phyloP scores from a whole-genome alignment of 2,797 vertebrate species.

The Anolis apletophallus region DNA sequence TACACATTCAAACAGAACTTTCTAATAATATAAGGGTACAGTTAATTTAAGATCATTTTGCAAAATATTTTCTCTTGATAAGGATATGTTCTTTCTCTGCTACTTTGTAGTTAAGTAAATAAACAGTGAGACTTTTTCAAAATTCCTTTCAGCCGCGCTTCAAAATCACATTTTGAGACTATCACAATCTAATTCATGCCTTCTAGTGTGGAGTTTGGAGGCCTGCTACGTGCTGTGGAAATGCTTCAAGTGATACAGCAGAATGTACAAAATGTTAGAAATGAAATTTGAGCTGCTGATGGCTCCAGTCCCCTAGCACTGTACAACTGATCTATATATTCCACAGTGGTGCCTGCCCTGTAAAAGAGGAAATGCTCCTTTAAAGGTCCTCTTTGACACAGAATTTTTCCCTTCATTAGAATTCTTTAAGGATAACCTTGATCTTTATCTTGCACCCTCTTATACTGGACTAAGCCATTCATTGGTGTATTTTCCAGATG shows the following conservation, averaged over 20 bases:
- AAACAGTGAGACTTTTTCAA: not conserved
- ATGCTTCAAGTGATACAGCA: not conserved
- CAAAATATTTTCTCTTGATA: not conserved
- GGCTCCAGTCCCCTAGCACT: not conserved
- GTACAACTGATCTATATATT: conserved; percentile 11
- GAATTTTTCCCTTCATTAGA: not conserved
- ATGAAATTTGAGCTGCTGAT: conserved; percentile 11
- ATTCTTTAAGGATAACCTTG: not conserved
- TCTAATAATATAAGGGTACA: not conserved
- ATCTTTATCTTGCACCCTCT: not conserved
- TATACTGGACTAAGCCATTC: not conserved
- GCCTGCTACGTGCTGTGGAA: not conserved
- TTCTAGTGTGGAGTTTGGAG: not conserved
- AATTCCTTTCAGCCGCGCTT: not conserved
- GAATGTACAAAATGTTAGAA: conserved; percentile 16
- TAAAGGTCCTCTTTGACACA: not conserved
- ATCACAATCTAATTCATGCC: not conserved
- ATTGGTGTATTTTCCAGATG: too few species aligned
- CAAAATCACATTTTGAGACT: not conserved
- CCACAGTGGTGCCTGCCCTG: not conserved
- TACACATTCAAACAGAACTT: not conserved
- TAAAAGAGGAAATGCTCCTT: not conserved
- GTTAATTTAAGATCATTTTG: not conserved
- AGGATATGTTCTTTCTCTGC: not conserved
- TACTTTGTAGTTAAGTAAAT: not conserved